Evolutionary conservation across 1,140 invertebrate species (phyloP), one percentile per base, ranked within the genome.

Genomic region (Helicoverpa armigera): DNA sequence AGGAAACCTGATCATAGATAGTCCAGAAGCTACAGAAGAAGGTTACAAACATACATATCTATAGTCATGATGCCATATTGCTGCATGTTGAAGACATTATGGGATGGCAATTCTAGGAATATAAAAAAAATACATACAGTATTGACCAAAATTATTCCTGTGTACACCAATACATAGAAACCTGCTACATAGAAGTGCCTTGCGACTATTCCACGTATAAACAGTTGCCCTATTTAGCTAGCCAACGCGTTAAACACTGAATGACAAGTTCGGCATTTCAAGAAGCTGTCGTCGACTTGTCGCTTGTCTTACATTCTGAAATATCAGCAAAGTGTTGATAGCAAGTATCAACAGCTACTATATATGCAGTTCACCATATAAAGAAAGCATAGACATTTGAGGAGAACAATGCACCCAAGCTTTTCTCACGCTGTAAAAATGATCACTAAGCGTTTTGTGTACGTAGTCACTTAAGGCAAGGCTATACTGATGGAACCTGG

Each of bases 191-290:
- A 0, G 4, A n/a, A 4, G 14, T 56, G 5, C 53, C 53, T 18
- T 56, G 53, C 16, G 13, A 16, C 53, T 56, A 5, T 56, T 12
- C 56, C 23, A n/a, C 10, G 56, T 60, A 60, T 60, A 60, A 60
- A 60, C 56, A 60, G 2, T 3, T 60, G 56, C 56, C 10, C 56
- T 60, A 60, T 60, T 60, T 60, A 23, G 56, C 18, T 12, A 60
- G 56, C 56, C 7, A 23, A 60, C 18, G 18, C 11, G 56, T 60
- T 60, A 16, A 16, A 60, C 18, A 60, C 23, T 23, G 56, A 35
- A 67, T 48, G 63, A 67, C 63, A 67, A 67, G 63, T 48, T 58
- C n/a, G 63, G 35, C 16, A 67, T 67, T 67, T 67, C 63, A 16
- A 16, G 29, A 67, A 67, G 29, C 43, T 67, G 63, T 67, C 63